A percentile compares a stretch with the other conserved stretches of the same genome.
Conservation (phyloP, 2,113 vertebrate genomes). For the Pontoporia blainvillei region DNA sequence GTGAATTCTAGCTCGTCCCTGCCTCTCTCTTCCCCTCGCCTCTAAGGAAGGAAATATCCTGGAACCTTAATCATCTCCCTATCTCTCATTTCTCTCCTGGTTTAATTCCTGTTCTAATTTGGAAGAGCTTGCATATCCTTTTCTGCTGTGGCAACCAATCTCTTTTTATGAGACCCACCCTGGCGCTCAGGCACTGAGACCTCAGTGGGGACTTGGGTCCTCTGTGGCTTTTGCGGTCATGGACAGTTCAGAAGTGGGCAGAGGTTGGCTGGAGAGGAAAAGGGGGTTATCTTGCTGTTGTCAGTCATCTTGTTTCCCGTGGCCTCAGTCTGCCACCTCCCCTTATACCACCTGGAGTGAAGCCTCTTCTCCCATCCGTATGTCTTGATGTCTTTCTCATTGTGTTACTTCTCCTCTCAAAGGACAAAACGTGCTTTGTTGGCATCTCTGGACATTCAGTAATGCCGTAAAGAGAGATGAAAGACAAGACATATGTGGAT, state of each 20-base stretch:
- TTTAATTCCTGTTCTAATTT: constrained; percentile 61
- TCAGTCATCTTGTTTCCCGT: neutral
- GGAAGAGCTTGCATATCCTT: constrained; percentile 14
- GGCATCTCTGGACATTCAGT: neutral
- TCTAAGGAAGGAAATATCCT: neutral
- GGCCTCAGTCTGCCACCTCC: neutral
- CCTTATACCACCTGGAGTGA: neutral
- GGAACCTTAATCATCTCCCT: constrained; percentile 28
- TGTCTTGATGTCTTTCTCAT: neutral
- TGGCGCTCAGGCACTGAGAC: neutral
- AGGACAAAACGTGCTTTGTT: neutral
- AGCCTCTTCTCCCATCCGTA: neutral
- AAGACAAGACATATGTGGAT: neutral
- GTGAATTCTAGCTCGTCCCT: neutral
- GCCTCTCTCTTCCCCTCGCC: neutral
- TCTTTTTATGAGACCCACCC: neutral
- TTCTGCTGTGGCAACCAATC: neutral
- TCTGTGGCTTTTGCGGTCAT: neutral
- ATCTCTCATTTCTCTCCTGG: constrained; percentile 18
- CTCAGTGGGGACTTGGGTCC: neutral
- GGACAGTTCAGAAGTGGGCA: neutral
- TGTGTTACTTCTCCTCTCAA: neutral
- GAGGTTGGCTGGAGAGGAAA: neutral
- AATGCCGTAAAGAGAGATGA: neutral
- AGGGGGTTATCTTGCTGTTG: too few species aligned